Evolutionary conservation across 2,113 vertebrate genomes (phyloP).

Genomic region (Lepidothrix coronata): DNA sequence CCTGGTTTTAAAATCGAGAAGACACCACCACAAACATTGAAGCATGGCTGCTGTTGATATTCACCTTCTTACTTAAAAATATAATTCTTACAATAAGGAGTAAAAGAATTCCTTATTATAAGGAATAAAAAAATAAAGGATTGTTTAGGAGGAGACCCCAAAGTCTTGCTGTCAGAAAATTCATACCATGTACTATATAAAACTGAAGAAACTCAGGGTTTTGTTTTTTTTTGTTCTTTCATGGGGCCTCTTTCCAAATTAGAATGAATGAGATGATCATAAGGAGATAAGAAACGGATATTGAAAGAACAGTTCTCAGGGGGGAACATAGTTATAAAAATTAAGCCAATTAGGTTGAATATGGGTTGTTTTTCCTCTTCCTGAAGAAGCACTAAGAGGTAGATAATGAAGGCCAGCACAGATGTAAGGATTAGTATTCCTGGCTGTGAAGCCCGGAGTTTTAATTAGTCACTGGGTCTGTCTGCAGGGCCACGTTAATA

Average conservation of each 20-base stretch:
- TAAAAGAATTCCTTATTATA: background rate
- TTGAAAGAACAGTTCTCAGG: background rate
- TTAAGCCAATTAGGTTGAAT: background rate
- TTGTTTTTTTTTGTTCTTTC: background rate
- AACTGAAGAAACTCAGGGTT: background rate
- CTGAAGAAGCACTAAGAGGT: background rate
- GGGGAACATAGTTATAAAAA: background rate
- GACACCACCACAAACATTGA: background rate
- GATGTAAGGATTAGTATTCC: conserved; percentile 51
- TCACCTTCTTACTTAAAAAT: background rate
- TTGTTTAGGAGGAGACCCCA: background rate
- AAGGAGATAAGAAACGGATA: background rate
- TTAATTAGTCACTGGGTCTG: conserved; percentile 42
- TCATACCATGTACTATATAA: background rate
- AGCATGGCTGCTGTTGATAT: background rate
- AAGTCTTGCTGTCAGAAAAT: background rate
- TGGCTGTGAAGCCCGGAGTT: background rate
- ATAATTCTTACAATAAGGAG: background rate
- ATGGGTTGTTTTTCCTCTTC: background rate
- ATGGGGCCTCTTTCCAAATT: background rate
- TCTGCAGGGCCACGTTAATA: background rate
- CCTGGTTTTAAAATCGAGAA: background rate
- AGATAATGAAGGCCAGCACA: background rate
- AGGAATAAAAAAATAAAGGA: background rate
- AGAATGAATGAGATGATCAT: conserved; percentile 28